Percentiles rank a stretch among this genome's conserved stretches.
phyloP scores from a whole-genome alignment of 2,888 invertebrate genomes.

The Temnothorax rugatulus region DNA sequence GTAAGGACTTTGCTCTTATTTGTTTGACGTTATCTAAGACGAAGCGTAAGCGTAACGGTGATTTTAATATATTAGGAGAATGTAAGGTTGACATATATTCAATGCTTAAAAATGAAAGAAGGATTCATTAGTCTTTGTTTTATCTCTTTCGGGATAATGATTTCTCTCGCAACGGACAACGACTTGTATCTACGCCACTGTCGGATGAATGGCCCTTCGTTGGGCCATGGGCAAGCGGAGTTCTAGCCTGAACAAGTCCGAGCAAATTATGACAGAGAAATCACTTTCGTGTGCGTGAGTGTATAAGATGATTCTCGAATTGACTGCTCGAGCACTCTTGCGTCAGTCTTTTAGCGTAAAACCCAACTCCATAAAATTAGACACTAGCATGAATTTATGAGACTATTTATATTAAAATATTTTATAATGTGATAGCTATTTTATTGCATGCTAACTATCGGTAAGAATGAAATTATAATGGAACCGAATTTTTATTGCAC shows the following conservation, averaged over 20 bases:
- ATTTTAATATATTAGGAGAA: background rate
- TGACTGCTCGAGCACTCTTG: background rate
- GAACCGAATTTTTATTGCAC: background rate
- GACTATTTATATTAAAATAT: background rate
- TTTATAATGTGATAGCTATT: background rate
- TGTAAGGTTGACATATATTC: background rate
- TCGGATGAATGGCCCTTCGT: background rate
- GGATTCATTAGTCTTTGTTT: background rate
- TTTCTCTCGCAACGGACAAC: background rate
- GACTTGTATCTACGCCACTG: slow-evolving; percentile 16
- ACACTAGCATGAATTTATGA: background rate
- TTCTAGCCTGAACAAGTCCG: background rate
- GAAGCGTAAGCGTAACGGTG: too few species aligned
- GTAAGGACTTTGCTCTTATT: background rate
- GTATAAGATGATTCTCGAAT: background rate
- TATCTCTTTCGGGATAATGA: background rate
- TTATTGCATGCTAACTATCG: background rate
- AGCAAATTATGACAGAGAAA: slow-evolving; percentile 7
- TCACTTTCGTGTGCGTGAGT: background rate
- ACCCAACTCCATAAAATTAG: slow-evolving; percentile 4
- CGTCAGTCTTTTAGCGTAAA: background rate
- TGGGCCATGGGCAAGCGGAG: background rate
- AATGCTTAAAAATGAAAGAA: background rate
- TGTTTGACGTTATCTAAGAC: background rate
- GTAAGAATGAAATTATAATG: background rate